A percentile compares a stretch with the other conserved stretches of the same genome.
These are phyloP conservation scores for Botrylloides violaceus DNA, from an alignment of 23 tunicate genomes.

Conservation along the genomic window DNA sequence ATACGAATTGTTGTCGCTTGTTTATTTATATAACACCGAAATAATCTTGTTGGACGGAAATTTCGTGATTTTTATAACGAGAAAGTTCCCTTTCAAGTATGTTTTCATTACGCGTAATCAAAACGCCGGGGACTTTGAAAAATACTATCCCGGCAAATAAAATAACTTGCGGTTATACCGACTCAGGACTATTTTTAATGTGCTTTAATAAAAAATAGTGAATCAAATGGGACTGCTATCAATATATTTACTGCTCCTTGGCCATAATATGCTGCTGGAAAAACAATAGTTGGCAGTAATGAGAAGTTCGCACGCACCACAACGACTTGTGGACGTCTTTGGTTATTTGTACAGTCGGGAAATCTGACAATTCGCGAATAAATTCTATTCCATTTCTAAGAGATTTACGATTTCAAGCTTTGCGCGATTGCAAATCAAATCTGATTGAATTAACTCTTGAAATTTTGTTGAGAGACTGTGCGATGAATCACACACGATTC, in stretches of 20 bases:
- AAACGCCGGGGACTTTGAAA: neutral
- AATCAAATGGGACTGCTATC: neutral
- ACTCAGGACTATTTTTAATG: neutral
- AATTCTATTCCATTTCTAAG: neutral
- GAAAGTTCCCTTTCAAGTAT: neutral
- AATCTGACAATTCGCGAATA: neutral
- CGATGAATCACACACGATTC: no score
- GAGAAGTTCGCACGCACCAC: constrained; percentile 30
- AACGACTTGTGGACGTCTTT: constrained; percentile 5
- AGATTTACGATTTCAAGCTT: neutral
- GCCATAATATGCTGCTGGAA: constrained; percentile 2
- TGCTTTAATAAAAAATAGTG: neutral
- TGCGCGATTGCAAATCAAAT: no score
- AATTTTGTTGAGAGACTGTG: no score
- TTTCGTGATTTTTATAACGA: neutral
- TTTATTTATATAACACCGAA: neutral
- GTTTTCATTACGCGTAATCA: neutral
- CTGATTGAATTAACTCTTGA: no score
- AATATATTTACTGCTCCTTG: neutral
- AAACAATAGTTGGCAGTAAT: constrained; percentile 12
- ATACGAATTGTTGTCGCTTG: no score
- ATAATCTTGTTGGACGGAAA: neutral
- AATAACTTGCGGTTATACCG: neutral
- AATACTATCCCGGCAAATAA: neutral
- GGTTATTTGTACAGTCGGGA: neutral